A percentile compares a stretch with the other conserved stretches of the same genome.
Conservation (phyloP, 2,888 invertebrate genomes). For the Mythimna impura region DNA sequence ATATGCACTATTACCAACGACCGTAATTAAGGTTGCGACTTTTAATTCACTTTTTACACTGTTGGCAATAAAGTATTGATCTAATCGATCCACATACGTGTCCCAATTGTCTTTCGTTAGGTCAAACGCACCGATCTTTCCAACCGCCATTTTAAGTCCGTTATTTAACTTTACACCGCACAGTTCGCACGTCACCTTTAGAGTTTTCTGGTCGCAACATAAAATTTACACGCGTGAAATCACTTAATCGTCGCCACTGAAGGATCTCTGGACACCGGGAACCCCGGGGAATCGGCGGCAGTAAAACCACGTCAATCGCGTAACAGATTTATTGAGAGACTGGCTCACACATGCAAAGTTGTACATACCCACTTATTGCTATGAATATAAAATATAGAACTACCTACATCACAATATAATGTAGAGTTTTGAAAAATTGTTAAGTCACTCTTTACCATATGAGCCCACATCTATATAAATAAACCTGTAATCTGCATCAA, state of each 20-base stretch:
- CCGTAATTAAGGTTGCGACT: conserved; percentile 41
- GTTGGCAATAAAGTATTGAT: conserved; percentile 40
- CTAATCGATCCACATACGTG: conserved; percentile 36
- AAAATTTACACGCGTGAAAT: neutral
- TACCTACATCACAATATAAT: no score
- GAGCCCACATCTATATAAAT: no score
- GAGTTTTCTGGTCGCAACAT: neutral
- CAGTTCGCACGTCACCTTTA: neutral
- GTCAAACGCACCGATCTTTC: conserved; percentile 39
- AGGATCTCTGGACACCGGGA: no score
- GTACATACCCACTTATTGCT: no score
- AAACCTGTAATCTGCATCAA: no score
- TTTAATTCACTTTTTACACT: conserved; percentile 12
- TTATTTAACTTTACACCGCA: conserved; percentile 1
- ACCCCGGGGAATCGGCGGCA: no score
- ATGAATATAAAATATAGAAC: no score
- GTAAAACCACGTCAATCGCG: no score
- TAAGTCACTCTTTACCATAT: no score
- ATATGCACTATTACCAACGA: conserved; percentile 46
- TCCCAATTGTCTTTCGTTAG: conserved; percentile 32
- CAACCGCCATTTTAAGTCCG: conserved; percentile 28
- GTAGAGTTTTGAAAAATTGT: no score
- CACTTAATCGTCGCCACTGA: neutral
- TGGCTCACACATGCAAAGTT: neutral
- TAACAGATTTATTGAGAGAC: neutral